Base-by-base conservation (phyloP, 1,140 invertebrate species). In the Scaptomyza montana region DNA sequence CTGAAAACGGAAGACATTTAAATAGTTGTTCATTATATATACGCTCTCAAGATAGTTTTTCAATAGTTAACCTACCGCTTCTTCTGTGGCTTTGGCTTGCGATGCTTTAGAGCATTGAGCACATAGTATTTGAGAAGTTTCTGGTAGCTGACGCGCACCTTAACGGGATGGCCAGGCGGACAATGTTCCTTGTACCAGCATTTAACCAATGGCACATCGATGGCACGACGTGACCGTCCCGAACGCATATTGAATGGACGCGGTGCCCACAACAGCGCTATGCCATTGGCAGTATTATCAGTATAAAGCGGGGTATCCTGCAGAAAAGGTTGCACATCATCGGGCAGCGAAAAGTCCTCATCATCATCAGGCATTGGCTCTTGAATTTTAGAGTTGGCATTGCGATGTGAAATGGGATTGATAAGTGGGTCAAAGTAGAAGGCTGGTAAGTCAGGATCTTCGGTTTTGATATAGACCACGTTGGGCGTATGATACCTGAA, bases 381-480 rank as follows among this genome's bases (percentile, higher is more conserved):
- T 33, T 95, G 90, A 9, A 95, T 95, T 93, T 97, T 72, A 3
- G 92, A 66, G 46, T 85, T 90, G 1, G 97, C 95, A 93, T 98
- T 97, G 80, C 98, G 94, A 92, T 99, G 98, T 8, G 98, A 98
- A 80, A 99, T 99, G 4, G 99, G 98, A 93, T 99, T 99, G 71
- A 99, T 99, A 5, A 99, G 93, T 0, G 99, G 99, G 94, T 99
- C 99, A 93, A 99, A 99, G 92, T 99, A 99, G 92, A 99, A 99
- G 0, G 99, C 99, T 19, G 99, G 99, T 59, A 99, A 94, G 93
- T 99, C 99, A n/a, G 99, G 98, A 95, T 99, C 99, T 94, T 99
- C 99, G 2, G 99, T 99, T 94, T 99, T 99, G 80, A 99, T 99
- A 90, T 98, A 99, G 0, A 99, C 98, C 13, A 99, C 98, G 93